phyloP scores from a whole-genome alignment of 2,888 invertebrate species.

The Elmis aenea region DNA sequence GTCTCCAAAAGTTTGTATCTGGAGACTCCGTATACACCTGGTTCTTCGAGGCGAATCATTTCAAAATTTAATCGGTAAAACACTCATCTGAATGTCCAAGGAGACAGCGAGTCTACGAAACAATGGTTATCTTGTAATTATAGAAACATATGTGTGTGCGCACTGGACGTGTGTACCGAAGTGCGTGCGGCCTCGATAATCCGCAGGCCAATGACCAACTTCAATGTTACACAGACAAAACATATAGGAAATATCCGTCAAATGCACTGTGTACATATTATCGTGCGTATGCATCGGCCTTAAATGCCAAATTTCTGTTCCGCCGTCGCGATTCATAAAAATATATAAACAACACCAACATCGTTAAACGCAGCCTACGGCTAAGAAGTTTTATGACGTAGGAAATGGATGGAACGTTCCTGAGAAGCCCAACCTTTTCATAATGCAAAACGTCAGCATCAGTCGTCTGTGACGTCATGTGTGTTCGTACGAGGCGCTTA shows the following conservation, averaged over 20 bases:
- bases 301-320: no score
- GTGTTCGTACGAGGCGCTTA: no score
- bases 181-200: slow-evolving; percentile 42
- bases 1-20: not conserved
- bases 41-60: slow-evolving; percentile 31
- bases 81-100: slow-evolving; percentile 34
- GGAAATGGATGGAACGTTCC: no score
- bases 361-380: no score
- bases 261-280: not conserved
- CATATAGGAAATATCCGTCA: not conserved
- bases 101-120: slow-evolving; percentile 30
- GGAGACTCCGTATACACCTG: slow-evolving; percentile 24
- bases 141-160: slow-evolving; percentile 20
- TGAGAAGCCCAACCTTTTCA: no score
- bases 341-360: no score
- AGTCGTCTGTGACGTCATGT: no score
- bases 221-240: slow-evolving; percentile 39
- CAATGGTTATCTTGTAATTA: slow-evolving; percentile 17
- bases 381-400: no score
- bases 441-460: no score
- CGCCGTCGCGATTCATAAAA: no score
- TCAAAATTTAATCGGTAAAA: slow-evolving; percentile 35
- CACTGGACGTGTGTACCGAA: slow-evolving; percentile 26
- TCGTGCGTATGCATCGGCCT: no score
- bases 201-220: slow-evolving; percentile 41